Evolutionary conservation across 1,140 invertebrate species (phyloP).

Genomic region (Bradysia coprophila): DNA sequence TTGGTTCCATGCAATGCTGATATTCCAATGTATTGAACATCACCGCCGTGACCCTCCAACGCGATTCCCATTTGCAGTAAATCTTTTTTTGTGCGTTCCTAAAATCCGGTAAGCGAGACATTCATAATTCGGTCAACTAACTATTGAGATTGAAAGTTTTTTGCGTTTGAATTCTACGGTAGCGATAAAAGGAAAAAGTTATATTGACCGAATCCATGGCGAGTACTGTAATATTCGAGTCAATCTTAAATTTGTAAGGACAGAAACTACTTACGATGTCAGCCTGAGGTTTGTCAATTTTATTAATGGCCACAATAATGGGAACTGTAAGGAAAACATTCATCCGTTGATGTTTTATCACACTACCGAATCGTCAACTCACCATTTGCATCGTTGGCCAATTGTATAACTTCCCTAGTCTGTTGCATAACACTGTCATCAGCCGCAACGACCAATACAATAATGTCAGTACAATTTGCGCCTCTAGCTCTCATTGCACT

Average conservation of each 20-base stretch:
- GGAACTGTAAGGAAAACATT: slow-evolving; percentile 49
- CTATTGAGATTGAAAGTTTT: neutral
- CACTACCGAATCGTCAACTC: too few species aligned
- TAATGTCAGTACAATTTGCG: slow-evolving; percentile 83
- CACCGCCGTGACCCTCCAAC: slow-evolving; percentile 79
- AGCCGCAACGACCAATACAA: slow-evolving; percentile 92
- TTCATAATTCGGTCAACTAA: slow-evolving; percentile 5
- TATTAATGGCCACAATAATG: slow-evolving; percentile 96
- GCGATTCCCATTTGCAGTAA: slow-evolving; percentile 60
- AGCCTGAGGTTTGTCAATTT: slow-evolving; percentile 84
- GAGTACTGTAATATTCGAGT: neutral
- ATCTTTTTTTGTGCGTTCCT: slow-evolving; percentile 57
- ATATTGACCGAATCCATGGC: neutral
- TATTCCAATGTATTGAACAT: slow-evolving; percentile 78
- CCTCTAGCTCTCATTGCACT: slow-evolving; percentile 79
- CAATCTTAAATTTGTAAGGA: too few species aligned
- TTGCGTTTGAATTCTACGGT: too few species aligned
- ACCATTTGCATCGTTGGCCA: slow-evolving; percentile 58
- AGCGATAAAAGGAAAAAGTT: neutral
- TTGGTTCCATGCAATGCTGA: slow-evolving; percentile 78
- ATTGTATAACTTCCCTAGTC: slow-evolving; percentile 63
- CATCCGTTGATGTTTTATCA: too few species aligned
- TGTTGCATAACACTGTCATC: slow-evolving; percentile 99
- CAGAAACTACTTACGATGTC: slow-evolving; percentile 50
- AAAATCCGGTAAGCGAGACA: too few species aligned